Evolutionary conservation across 2,888 invertebrate genomes (phyloP), one percentile per base, ranked within the genome.

Genomic region (Parnassius mnemosyne): DNA sequence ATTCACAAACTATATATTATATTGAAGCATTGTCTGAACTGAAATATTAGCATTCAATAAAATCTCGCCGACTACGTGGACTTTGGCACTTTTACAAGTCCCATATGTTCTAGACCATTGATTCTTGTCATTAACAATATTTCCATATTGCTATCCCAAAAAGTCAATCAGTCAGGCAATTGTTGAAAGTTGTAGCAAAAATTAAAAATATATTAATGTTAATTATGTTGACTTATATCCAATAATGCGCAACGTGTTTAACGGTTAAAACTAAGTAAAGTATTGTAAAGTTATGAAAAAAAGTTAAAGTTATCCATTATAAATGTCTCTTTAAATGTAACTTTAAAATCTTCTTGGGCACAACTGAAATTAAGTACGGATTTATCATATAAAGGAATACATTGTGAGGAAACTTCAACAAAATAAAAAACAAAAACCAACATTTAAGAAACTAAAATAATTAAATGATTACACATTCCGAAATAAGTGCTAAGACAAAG

Each of bases 21-120:
- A n/a, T n/a, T n/a, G n/a, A n/a, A n/a, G n/a, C n/a, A n/a, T n/a
- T n/a, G n/a, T n/a, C n/a, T n/a, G n/a, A n/a, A n/a, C 56, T 56
- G 61, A 16, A 1, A 13, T 34, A 16, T 41, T 34, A 56, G 51
- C 52, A 46, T 61, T 61, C 41, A 25, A 11, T 34, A 7, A 34
- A 34, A 34, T 34, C 34, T 34, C 34, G 34, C 7, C 34, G 51
- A 42, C 53, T 42, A 53, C 57, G 53, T 57, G 10, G 52, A 20
- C 12, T 52, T 57, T 57, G 57, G 53, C 61, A 52, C 44, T 20
- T 47, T 57, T 53, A 57, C 57, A 61, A 61, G 44, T 47, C 47
- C 7, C 20, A 42, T 61, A 34, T 41, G 47, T 20, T 16, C 3
- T 52, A 20, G 34, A 11, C 53, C 53, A 57, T 53, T 57, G 57